Base-by-base conservation (phyloP, 2,888 invertebrate species). In the Ramazzottius varieornatus region DNA sequence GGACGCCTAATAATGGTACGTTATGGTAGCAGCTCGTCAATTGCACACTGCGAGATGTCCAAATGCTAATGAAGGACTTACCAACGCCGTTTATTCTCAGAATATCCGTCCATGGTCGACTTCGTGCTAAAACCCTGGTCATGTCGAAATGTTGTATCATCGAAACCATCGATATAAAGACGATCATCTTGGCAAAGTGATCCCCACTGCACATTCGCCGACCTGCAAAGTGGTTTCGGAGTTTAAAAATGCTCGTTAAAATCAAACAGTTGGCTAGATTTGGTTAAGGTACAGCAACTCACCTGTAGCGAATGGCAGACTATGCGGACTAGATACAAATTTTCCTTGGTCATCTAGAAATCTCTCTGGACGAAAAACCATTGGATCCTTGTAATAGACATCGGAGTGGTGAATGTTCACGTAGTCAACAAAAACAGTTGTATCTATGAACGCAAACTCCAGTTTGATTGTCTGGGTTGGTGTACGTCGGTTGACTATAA, bases 161-260 rank as follows among this genome's bases (percentile, higher is more conserved):
- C 4, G 54, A 54, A 16, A 54, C 54, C 54, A 54, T 54, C 29
- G 54, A 24, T 16, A 54, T 54, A 24, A 54, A 54, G 54, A 54
- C 54, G 29, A 54, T 54, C 54, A 54, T 54, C 24, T 54, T 54
- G 54, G 54, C 54, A 54, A 54, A 54, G 8, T 16, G 8, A 24
- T 54, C 54, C 16, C 54, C 54, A 29, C 54, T 54, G 54, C 54
- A 54, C 54, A 54, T 54, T 4, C 54, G 54, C 29, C 54, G 54
- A 54, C 54, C 54, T 54, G 24, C 8, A 40, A 8, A 40, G 40
- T 13, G 40, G 20, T 8, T 40, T 8, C 20, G 8, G 40, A 40
- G 8, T 13, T 8, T 20, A 40, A 13, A 40, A 8, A 13, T 20
- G 20, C 40, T 40, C 20, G 20, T 13, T 13, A 8, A 40, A 40